These are phyloP conservation scores for Hylaea fasciaria DNA, from an alignment of 2,888 invertebrate genomes.

Conservation along the genomic window DNA sequence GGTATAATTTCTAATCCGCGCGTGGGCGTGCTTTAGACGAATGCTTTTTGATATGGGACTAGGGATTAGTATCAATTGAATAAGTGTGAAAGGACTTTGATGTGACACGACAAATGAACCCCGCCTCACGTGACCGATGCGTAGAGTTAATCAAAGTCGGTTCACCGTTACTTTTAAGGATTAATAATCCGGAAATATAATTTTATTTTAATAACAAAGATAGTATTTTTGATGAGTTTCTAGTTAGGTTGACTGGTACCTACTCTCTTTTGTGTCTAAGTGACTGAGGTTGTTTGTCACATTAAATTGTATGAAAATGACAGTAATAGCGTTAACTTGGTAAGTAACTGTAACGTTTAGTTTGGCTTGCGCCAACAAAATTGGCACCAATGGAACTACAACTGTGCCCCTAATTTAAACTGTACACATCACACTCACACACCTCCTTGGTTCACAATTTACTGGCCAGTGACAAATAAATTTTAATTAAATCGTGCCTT, in stretches of 20 bases:
- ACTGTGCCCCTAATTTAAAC: slow-evolving; percentile 34
- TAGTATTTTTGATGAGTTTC: neutral
- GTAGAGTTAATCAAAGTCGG: slow-evolving; percentile 40
- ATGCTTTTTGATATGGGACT: slow-evolving; percentile 62
- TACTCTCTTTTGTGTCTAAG: neutral
- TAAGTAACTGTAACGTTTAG: too few relatives aligned
- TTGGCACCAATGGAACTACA: neutral
- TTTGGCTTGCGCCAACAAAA: too few relatives aligned
- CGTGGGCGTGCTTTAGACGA: slow-evolving; percentile 61
- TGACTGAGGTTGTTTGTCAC: too few relatives aligned
- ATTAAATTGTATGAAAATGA: too few relatives aligned
- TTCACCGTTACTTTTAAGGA: slow-evolving; percentile 35
- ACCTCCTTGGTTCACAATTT: slow-evolving; percentile 24
- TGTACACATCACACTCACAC: slow-evolving; percentile 31
- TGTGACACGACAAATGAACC: slow-evolving; percentile 68
- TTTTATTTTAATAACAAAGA: slow-evolving; percentile 11
- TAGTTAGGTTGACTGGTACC: neutral
- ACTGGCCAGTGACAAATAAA: slow-evolving; percentile 68
- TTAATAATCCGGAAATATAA: slow-evolving; percentile 35
- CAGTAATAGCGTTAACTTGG: too few relatives aligned
- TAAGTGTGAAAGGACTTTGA: slow-evolving; percentile 67
- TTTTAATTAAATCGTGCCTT: slow-evolving; percentile 79
- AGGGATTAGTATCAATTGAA: slow-evolving; percentile 66
- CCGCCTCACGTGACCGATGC: slow-evolving; percentile 43
- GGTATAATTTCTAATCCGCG: slow-evolving; percentile 47